phyloP scores from a whole-genome alignment of 2,797 vertebrate genomes.

The Darevskia nairensis region DNA sequence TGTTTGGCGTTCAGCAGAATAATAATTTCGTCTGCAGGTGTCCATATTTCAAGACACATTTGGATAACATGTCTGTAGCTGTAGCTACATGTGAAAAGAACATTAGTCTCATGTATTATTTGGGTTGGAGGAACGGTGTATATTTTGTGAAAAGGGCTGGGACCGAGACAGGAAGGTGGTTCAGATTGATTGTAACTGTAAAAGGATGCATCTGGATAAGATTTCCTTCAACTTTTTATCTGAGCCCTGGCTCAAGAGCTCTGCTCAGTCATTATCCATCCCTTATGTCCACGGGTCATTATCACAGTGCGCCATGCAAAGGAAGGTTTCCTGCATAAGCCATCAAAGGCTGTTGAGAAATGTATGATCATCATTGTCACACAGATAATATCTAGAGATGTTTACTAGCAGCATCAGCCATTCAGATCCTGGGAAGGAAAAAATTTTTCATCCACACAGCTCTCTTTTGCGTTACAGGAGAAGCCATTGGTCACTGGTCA shows the following conservation, averaged over 20 bases:
- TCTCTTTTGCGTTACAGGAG: not conserved
- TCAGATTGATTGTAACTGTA: not conserved
- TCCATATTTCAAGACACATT: not conserved
- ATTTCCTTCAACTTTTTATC: slow-evolving; percentile 27
- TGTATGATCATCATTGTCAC: not conserved
- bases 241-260: slow-evolving; percentile 2
- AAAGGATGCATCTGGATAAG: not conserved
- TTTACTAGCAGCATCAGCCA: slow-evolving; percentile 17
- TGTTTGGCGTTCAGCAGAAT: not conserved
- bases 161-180: not conserved
- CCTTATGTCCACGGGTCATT: not conserved
- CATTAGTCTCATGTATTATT: slow-evolving; percentile 5
- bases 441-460: not conserved
- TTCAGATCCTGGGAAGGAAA: not conserved
- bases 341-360: not conserved
- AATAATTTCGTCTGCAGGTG: slow-evolving; percentile 10
- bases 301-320: not conserved
- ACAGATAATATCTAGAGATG: not conserved
- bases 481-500: not conserved
- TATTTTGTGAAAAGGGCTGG: not conserved
- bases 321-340: not conserved
- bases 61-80: not conserved
- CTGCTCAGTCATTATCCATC: not conserved
- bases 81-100: not conserved
- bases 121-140: not conserved